Conservation (phyloP, 2,797 vertebrate species). For the Gymnocypris eckloni region DNA sequence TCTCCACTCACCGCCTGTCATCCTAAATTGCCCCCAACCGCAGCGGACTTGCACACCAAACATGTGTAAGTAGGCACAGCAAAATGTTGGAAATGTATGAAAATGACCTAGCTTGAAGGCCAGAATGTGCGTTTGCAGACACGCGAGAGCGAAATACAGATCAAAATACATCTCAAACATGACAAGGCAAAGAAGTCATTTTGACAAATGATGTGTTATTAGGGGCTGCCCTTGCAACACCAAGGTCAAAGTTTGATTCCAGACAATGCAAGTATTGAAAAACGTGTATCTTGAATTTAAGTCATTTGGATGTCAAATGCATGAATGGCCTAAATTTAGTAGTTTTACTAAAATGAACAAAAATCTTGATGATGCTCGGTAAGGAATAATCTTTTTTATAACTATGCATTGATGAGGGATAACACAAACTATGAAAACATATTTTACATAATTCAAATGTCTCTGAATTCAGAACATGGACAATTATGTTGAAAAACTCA, state of each 20-base stretch:
- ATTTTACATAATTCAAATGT: too few species aligned
- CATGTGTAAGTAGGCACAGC: constrained; percentile 38
- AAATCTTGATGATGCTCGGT: too few species aligned
- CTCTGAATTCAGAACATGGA: too few species aligned
- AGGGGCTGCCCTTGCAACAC: neutral
- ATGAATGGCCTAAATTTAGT: neutral
- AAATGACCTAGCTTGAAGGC: constrained; percentile 22
- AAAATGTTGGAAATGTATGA: constrained; percentile 45
- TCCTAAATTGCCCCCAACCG: constrained; percentile 15
- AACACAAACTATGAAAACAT: too few species aligned
- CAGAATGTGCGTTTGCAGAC: neutral
- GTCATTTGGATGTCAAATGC: neutral
- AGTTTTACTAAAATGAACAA: neutral
- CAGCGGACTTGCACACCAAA: neutral
- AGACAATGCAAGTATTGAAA: neutral
- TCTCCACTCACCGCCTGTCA: constrained; percentile 27
- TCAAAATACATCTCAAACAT: constrained; percentile 14
- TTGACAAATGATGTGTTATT: neutral
- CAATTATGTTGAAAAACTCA: too few species aligned
- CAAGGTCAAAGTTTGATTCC: neutral
- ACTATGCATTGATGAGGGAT: too few species aligned
- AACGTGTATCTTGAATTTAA: neutral
- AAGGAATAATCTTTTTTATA: too few species aligned
- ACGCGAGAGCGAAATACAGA: neutral
- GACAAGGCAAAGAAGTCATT: neutral